These are phyloP conservation scores for Steinernema carpocapsae DNA, from an alignment of 2,888 invertebrate genomes.

Conservation along the genomic window DNA sequence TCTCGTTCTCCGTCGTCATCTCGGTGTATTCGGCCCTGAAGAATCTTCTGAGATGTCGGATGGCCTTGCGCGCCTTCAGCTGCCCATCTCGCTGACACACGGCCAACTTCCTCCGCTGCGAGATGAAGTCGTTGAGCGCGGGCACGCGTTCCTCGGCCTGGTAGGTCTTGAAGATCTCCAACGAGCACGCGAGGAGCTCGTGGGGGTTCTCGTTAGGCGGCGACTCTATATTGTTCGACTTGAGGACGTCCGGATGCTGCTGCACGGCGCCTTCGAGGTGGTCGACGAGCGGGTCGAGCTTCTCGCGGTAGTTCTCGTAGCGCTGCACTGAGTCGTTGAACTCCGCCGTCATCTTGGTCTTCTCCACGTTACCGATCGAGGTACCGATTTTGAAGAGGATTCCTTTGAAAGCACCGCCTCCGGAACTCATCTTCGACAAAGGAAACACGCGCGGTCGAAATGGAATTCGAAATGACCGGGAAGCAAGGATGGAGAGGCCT, in stretches of 20 bases:
- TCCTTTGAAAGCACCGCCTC: neutral
- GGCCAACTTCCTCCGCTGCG: conserved; percentile 39
- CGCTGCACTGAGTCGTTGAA: conserved; percentile 38
- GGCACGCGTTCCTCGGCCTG: conserved; percentile 7
- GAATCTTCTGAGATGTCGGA: conserved; percentile 40
- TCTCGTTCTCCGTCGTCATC: conserved; percentile 36
- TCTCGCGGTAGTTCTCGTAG: conserved; percentile 39
- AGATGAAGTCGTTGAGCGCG: conserved; percentile 33
- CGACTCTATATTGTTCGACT: conserved; percentile 31
- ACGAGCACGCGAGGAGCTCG: conserved; percentile 41
- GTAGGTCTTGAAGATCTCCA: conserved; percentile 39
- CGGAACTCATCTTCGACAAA: neutral
- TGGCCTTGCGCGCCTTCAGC: conserved; percentile 30
- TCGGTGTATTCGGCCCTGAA: conserved; percentile 37
- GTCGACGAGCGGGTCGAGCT: conserved; percentile 35
- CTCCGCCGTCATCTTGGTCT: conserved; percentile 44
- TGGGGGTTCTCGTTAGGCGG: conserved; percentile 40
- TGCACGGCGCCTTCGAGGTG: conserved; percentile 37
- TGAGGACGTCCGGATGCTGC: conserved; percentile 40
- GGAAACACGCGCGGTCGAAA: no score
- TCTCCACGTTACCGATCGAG: conserved; percentile 40
- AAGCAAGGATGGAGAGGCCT: no score
- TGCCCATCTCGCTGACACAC: conserved; percentile 37
- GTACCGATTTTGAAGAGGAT: conserved; percentile 25
- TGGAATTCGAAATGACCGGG: no score